Percentiles rank a stretch among this genome's conserved stretches.
Conservation (phyloP, 2,888 invertebrate species). For the Melinaea menophilus region DNA sequence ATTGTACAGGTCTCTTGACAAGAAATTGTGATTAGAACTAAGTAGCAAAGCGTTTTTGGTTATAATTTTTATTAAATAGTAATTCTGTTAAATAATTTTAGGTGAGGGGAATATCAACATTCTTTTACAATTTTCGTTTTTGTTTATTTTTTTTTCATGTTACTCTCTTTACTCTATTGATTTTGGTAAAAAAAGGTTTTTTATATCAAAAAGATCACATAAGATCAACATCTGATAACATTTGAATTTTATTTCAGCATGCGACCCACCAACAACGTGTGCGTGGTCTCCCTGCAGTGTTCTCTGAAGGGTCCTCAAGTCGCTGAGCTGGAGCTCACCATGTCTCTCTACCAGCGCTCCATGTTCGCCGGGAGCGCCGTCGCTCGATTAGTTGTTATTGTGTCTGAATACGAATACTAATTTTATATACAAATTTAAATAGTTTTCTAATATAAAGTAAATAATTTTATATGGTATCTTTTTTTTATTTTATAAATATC, state of each 20-base stretch:
- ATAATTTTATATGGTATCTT: background rate
- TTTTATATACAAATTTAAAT: background rate
- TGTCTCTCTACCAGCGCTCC: conserved; percentile 87
- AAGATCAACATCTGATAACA: background rate
- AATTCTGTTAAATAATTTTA: no score
- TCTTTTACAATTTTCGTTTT: no score
- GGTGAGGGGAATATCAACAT: no score
- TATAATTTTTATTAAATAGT: no score
- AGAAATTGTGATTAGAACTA: no score
- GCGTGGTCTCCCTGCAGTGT: conserved; percentile 84
- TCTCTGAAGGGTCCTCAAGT: conserved; percentile 92
- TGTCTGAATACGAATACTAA: conserved; percentile 86
- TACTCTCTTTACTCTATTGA: no score
- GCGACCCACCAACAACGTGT: conserved; percentile 81
- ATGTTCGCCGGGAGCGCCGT: conserved; percentile 88
- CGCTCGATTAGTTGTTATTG: conserved; percentile 89
- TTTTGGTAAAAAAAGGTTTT: no score
- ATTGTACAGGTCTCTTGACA: no score
- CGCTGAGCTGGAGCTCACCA: conserved; percentile 90
- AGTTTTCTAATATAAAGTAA: background rate
- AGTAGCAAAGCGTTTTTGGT: no score
- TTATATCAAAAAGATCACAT: background rate
- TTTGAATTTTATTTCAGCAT: conserved; percentile 54
- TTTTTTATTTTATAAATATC: background rate
- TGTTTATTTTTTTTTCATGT: no score